Evolutionary conservation across 1,140 invertebrate species (phyloP), one percentile per base, ranked within the genome.

Genomic region (Zaprionus taronus): DNA sequence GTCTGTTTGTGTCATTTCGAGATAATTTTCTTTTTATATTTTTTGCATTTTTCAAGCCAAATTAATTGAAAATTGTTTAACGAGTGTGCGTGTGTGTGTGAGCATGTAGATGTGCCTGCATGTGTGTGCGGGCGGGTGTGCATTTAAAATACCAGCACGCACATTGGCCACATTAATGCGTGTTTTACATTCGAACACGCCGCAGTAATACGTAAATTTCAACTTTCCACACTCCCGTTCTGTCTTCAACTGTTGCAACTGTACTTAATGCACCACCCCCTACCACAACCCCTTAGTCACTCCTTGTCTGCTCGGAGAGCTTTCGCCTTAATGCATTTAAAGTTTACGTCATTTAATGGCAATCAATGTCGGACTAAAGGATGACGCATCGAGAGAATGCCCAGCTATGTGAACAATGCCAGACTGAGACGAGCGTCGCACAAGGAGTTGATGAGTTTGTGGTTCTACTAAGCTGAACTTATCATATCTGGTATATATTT

Each of bases 111-210:
- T 55, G 34, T 34, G 55, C 36, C 41, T 62, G 17, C 66, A 55
- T 66, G 66, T 62, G 28, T 34, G 24, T 62, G 53, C 51, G 36
- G 41, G 20, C 41, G 28, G 22, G 47, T 49, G 49, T 64, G 17
- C 56, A 56, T 64, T 56, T 56, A 41, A 55, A 55, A 66, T 44
- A 34, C 64, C 49, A 38, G 34, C 51, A 44, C 66, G 76, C 72
- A 87, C 67, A 80, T 83, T 77, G 80, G 71, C 73, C 73, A 83
- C 84, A 87, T 84, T 76, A 87, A 87, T 89, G 84, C 74, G 64
- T 78, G 83, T 80, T 86, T 86, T 72, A 83, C 83, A 77, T 83
- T 80, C 77, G 83, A 77, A 77, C 72, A 81, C 66, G 78, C 74
- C 58, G 60, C 66, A 49, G 51, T 67, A 71, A 68, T 71, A 41